phyloP scores from a whole-genome alignment of 2,888 invertebrate genomes.

The Laothoe populi region DNA sequence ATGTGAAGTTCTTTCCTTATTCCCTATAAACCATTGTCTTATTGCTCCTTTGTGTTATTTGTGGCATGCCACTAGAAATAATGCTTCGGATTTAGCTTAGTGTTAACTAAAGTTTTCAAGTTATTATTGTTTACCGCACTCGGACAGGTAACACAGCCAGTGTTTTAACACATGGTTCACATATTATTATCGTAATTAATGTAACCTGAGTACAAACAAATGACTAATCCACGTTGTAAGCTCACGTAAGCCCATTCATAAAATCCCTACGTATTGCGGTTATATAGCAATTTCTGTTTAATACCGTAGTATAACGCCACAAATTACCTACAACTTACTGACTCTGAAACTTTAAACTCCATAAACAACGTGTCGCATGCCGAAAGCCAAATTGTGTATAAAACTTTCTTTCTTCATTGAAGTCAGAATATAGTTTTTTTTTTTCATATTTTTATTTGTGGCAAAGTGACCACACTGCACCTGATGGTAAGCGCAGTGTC shows the following conservation, averaged over 20 bases:
- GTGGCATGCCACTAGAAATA: too few species aligned
- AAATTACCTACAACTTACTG: constrained; percentile 11
- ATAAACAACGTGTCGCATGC: neutral
- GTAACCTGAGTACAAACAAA: constrained; percentile 13
- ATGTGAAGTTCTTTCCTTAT: too few species aligned
- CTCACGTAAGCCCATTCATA: constrained; percentile 19
- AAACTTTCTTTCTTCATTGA: neutral
- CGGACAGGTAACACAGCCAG: neutral
- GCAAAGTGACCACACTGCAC: too few species aligned
- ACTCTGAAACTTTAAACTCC: constrained; percentile 9
- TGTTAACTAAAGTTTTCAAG: neutral
- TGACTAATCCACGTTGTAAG: constrained; percentile 7
- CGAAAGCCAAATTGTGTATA: neutral
- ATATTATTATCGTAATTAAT: neutral
- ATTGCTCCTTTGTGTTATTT: too few species aligned
- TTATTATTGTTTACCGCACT: neutral
- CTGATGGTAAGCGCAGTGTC: too few species aligned
- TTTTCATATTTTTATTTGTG: too few species aligned
- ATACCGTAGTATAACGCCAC: neutral
- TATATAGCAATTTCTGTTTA: constrained; percentile 15
- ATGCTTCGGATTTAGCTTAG: too few species aligned
- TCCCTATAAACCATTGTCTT: too few species aligned
- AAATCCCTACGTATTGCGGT: constrained; percentile 13
- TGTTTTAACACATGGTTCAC: constrained; percentile 1
- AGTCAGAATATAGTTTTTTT: neutral